phyloP scores from a whole-genome alignment of 2,113 vertebrate genomes.

The Istiophorus platypterus region DNA sequence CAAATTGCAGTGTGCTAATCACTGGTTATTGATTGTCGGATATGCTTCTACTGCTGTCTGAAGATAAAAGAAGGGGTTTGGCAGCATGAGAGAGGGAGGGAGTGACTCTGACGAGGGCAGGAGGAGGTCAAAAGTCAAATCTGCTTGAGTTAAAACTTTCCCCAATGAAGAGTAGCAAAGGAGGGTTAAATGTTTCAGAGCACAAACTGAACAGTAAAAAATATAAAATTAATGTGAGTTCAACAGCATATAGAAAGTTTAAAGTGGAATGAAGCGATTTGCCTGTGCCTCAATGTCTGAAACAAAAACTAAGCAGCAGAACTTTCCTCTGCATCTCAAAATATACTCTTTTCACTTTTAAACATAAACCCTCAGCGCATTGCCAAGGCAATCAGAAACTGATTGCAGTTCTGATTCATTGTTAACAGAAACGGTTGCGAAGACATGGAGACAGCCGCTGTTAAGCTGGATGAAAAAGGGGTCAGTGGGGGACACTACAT shows the following conservation, averaged over 20 bases:
- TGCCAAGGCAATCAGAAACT: background rate
- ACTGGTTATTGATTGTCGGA: slow-evolving; percentile 27
- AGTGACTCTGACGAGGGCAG: background rate
- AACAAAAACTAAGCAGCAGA: background rate
- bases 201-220: background rate
- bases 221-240: background rate
- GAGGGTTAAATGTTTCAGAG: background rate
- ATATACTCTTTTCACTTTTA: background rate
- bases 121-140: slow-evolving; percentile 11
- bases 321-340: slow-evolving; percentile 1
- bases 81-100: background rate
- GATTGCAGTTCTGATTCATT: background rate
- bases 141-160: background rate
- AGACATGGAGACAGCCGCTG: background rate
- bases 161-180: background rate
- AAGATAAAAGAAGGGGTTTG: slow-evolving; percentile 15
- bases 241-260: background rate
- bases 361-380: background rate
- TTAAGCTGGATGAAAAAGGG: slow-evolving; percentile 11
- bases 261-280: background rate
- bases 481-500: background rate
- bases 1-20: slow-evolving; percentile 15
- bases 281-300: background rate
- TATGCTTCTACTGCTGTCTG: slow-evolving; percentile 9
- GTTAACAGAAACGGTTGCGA: background rate